These are phyloP conservation scores for Limanda limanda DNA, from an alignment of 2,113 vertebrate genomes.

Conservation along the genomic window DNA sequence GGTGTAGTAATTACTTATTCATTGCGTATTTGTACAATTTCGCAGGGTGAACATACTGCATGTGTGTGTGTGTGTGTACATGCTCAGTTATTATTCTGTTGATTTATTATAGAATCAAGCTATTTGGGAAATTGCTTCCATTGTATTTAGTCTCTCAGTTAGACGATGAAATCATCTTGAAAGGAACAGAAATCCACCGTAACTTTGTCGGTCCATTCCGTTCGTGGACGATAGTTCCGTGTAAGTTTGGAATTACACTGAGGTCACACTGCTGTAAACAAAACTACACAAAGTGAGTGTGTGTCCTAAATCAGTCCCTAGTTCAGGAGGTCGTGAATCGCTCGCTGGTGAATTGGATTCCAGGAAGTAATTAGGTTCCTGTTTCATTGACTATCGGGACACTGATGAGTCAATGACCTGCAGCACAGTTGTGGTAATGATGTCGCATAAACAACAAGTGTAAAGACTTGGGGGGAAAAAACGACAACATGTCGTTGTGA, in stretches of 20 bases:
- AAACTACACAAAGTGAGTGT: conserved; percentile 4
- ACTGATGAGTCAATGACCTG: conserved; percentile 44
- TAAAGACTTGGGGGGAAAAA: not conserved
- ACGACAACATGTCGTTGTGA: not conserved
- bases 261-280: not conserved
- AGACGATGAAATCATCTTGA: not conserved
- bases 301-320: conserved; percentile 7
- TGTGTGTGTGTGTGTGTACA: not conserved
- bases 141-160: not conserved
- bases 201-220: too few species aligned
- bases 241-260: not conserved
- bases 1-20: conserved; percentile 37
- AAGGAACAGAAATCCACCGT: not conserved
- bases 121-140: not conserved
- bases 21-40: conserved; percentile 3
- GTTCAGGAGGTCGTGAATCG: conserved; percentile 47
- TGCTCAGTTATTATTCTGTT: not conserved
- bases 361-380: conserved; percentile 52
- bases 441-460: conserved; percentile 16
- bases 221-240: too few species aligned
- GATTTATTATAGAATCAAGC: not conserved
- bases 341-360: conserved; percentile 39
- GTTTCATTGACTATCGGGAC: conserved; percentile 35
- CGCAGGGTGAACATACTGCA: not conserved
- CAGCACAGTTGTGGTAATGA: conserved; percentile 12